Evolutionary conservation across 2,797 vertebrate genomes (phyloP).

Genomic region (Aeoliscus strigatus): DNA sequence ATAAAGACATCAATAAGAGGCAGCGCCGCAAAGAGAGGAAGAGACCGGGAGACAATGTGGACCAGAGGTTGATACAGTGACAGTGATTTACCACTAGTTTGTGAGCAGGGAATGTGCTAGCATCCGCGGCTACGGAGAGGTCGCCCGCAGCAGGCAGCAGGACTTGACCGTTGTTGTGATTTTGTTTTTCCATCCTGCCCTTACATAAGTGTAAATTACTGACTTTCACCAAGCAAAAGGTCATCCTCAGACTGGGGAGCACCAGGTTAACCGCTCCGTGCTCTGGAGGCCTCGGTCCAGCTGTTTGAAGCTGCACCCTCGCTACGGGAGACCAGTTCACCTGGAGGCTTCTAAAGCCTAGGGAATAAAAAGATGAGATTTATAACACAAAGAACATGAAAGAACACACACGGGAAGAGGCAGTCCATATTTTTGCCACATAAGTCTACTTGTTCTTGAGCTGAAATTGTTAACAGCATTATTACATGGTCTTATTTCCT

Average conservation of each 20-base stretch:
- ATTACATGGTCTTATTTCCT: no score
- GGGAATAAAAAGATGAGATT: no score
- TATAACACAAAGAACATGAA: no score
- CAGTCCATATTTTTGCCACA: no score
- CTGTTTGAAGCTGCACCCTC: slow-evolving; percentile 9
- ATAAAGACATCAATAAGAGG: slow-evolving; percentile 50
- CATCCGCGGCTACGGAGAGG: slow-evolving; percentile 16
- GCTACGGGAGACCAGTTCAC: slow-evolving; percentile 10
- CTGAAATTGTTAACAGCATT: no score
- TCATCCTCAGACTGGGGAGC: slow-evolving; percentile 8
- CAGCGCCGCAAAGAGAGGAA: slow-evolving; percentile 23
- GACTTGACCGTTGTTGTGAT: slow-evolving; percentile 32
- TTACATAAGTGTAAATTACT: slow-evolving; percentile 9
- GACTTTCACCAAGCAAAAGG: slow-evolving; percentile 11
- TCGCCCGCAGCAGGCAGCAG: slow-evolving; percentile 19
- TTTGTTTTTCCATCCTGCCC: slow-evolving; percentile 10
- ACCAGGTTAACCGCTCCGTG: slow-evolving; percentile 18
- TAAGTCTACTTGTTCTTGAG: no score
- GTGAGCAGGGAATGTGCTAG: slow-evolving; percentile 8
- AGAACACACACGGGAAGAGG: no score
- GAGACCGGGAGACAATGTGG: slow-evolving; percentile 2
- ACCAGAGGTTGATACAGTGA: slow-evolving; percentile 12
- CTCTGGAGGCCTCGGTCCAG: slow-evolving; percentile 3
- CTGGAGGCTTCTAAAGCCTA: no score
- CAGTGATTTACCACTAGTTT: slow-evolving; percentile 25